Base-by-base conservation (phyloP, 2,113 vertebrate genomes). In the Camelus bactrianus region DNA sequence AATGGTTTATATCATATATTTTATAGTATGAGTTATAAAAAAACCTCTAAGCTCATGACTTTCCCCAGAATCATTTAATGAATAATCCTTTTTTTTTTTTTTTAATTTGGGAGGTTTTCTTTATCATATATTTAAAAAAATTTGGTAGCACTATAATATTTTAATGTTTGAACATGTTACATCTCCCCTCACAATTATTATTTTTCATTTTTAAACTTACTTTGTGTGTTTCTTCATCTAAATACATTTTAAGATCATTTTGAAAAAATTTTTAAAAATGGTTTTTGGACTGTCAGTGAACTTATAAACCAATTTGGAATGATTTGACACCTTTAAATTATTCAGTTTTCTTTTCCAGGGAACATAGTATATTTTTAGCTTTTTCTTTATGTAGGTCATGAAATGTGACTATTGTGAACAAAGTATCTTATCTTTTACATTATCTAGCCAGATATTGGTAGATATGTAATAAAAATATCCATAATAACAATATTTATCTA, bases 311-410 rank as follows among this genome's bases (percentile, higher is more conserved):
- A 89, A 32, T 67, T 38, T 91, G 72, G 65, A 38, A 65, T 85
- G 35, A 94, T 91, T 81, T 84, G n/a, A 64, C 38, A 24, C 32
- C n/a, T 95, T 96, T 83, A 92, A 93, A 94, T 94, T 73, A 87
- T 76, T 96, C 69, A 54, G 26, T 84, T 95, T 97, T 90, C n/a
- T 46, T 95, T 90, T 90, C 15, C 14, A 52, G 75, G 52, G 38
- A 84, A 84, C 10, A 80, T 94, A n/a, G 58, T 35, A 35, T 81
- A 94, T 80, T 95, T 97, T 95, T 96, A 70, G 6, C n/a, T 81
- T 93, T 87, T 92, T 86, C 38, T 85, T 88, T 88, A 79, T 92
- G 69, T 94, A 77, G 60, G 32, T 94, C 77, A 86, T 24, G 75
- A 58, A 54, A 77, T 82, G 3, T 91, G 26, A 91, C 52, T 88